phyloP scores from a whole-genome alignment of 2,113 vertebrate species.

The Sakesphorus luctuosus region DNA sequence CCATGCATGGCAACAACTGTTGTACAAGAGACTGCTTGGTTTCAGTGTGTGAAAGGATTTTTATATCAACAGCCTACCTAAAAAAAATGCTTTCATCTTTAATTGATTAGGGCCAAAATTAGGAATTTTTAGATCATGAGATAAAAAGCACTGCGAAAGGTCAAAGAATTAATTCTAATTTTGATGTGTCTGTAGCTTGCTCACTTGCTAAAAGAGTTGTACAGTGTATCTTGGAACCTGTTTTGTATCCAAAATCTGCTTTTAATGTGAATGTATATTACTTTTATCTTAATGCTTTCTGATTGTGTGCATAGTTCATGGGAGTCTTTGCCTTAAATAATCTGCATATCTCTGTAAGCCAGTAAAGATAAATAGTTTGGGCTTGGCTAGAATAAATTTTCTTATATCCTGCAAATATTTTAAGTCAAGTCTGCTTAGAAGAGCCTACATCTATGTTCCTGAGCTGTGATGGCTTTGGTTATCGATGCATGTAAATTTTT shows the following conservation, averaged over 20 bases:
- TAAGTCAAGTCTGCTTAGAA: background rate
- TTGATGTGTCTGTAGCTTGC: background rate
- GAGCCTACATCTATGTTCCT: background rate
- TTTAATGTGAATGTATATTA: background rate
- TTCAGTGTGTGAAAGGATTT: constrained; percentile 3
- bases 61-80: background rate
- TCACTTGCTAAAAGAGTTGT: background rate
- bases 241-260: background rate
- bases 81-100: constrained; percentile 4
- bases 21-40: background rate
- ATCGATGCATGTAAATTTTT: background rate
- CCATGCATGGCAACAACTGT: background rate
- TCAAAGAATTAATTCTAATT: background rate
- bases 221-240: background rate
- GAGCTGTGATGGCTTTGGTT: background rate
- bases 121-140: background rate
- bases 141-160: background rate
- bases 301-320: background rate
- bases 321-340: constrained; percentile 17
- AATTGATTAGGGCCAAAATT: background rate
- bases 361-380: background rate
- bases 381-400: background rate
- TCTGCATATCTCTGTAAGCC: background rate
- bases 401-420: background rate
- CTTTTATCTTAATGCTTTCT: constrained; percentile 28